phyloP scores from a whole-genome alignment of 2,113 vertebrate genomes.

The Lagopus muta region DNA sequence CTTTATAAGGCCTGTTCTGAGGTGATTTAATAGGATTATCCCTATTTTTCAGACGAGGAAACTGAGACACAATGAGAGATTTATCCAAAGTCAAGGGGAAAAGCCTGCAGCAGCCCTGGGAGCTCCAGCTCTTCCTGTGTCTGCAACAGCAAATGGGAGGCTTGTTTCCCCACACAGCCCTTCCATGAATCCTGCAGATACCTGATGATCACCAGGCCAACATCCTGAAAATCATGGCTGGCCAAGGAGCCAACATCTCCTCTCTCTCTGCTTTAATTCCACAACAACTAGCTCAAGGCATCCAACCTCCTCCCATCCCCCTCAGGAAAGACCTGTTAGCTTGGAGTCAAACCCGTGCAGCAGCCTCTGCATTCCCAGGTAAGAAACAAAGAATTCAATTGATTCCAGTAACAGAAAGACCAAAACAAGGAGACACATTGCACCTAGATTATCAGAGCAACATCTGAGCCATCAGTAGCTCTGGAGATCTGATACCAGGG shows the following conservation, averaged over 20 bases:
- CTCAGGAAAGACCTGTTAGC: background rate
- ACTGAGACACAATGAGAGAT: background rate
- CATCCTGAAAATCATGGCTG: background rate
- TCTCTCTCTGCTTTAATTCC: background rate
- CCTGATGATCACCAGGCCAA: background rate
- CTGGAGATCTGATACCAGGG: background rate
- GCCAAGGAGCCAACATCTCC: background rate
- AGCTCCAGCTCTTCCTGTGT: background rate
- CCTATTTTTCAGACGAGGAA: slow-evolving; percentile 24
- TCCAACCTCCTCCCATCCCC: background rate
- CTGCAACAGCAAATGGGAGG: background rate
- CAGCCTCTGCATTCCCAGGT: background rate
- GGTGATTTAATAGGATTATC: slow-evolving; percentile 44
- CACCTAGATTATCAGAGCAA: background rate
- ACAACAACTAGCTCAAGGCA: background rate
- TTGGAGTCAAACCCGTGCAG: background rate
- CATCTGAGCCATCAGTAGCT: background rate
- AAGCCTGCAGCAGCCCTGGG: background rate
- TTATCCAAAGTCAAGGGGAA: background rate
- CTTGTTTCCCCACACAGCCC: background rate
- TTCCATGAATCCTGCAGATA: background rate
- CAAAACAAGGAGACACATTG: background rate
- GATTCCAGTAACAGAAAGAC: background rate
- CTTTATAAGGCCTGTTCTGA: background rate
- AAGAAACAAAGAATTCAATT: background rate